These are phyloP conservation scores for Gymnoscopelus microlampas DNA, from an alignment of 2,797 vertebrate genomes.

Conservation along the genomic window DNA sequence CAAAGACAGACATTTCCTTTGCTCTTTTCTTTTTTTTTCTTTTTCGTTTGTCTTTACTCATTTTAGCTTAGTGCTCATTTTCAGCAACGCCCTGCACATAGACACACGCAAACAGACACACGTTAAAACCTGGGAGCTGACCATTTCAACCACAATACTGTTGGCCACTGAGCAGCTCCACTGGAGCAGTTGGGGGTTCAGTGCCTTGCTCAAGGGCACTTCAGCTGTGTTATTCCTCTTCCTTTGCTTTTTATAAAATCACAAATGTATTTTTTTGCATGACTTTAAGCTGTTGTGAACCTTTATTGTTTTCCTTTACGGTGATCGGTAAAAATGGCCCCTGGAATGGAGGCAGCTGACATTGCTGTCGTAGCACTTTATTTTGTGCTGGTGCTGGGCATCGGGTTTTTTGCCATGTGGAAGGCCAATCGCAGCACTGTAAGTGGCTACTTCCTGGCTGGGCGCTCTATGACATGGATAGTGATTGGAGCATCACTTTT, in stretches of 20 bases:
- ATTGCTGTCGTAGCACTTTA: conserved; percentile 95
- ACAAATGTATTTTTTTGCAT: conserved; percentile 10
- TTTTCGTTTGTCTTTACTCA: conserved; percentile 5
- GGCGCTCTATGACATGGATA: conserved; percentile 96
- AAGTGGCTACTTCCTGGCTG: conserved; percentile 97
- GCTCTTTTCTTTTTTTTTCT: conserved; percentile 15
- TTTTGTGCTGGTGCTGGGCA: conserved; percentile 93
- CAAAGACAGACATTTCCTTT: conserved; percentile 83
- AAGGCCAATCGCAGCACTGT: conserved; percentile 96
- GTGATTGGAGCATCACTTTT: conserved; percentile 96
- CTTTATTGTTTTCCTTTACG: conserved; percentile 9
- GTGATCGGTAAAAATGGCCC: conserved; percentile 80
- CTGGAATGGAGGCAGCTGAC: conserved; percentile 92
- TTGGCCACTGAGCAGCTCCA: no score
- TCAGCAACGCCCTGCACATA: no score
- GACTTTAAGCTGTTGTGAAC: conserved; percentile 18
- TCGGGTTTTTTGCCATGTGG: conserved; percentile 98
- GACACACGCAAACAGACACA: no score
- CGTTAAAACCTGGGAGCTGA: no score
- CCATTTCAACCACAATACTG: no score
- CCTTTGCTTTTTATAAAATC: conserved; percentile 2
- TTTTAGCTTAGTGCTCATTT: no score
- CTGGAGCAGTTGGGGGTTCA: no score
- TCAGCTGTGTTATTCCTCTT: no score
- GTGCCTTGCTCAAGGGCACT: no score